Conservation (phyloP, 2,113 vertebrate genomes). For the Oreamnos americanus region DNA sequence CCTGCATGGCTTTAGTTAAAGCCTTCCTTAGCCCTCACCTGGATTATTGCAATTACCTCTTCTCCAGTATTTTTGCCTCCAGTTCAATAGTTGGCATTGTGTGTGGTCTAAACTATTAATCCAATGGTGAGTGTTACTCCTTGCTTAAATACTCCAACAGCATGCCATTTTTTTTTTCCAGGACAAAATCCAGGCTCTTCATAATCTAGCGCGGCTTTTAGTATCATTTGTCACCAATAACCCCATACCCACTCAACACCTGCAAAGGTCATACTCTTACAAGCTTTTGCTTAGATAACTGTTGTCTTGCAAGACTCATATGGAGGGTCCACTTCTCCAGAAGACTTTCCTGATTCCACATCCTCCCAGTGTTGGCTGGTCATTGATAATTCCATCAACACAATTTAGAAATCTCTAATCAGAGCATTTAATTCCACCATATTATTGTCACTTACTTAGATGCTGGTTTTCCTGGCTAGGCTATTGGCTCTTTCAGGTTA, state of each 20-base stretch:
- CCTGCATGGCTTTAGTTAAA: not conserved
- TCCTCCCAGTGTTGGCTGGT: not conserved
- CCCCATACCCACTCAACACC: not conserved
- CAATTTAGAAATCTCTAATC: not conserved
- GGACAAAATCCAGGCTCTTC: not conserved
- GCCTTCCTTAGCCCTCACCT: not conserved
- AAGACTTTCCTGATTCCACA: not conserved
- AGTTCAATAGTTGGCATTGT: not conserved
- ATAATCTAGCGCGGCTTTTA: not conserved
- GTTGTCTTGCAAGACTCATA: not conserved
- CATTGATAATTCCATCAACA: not conserved
- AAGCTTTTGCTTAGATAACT: not conserved
- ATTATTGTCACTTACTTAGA: not conserved
- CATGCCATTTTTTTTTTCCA: not conserved
- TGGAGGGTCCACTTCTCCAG: not conserved
- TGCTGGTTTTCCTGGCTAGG: not conserved
- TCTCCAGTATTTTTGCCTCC: not conserved
- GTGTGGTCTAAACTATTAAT: not conserved
- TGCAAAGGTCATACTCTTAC: not conserved
- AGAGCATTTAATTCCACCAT: not conserved
- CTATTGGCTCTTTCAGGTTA: not conserved
- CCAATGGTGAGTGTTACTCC: not conserved
- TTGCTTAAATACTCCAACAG: not conserved
- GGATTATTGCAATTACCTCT: not conserved
- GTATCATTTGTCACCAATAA: not conserved